These are phyloP conservation scores for Cheirogaleus medius DNA, from an alignment of 2,113 vertebrate species.

Conservation along the genomic window DNA sequence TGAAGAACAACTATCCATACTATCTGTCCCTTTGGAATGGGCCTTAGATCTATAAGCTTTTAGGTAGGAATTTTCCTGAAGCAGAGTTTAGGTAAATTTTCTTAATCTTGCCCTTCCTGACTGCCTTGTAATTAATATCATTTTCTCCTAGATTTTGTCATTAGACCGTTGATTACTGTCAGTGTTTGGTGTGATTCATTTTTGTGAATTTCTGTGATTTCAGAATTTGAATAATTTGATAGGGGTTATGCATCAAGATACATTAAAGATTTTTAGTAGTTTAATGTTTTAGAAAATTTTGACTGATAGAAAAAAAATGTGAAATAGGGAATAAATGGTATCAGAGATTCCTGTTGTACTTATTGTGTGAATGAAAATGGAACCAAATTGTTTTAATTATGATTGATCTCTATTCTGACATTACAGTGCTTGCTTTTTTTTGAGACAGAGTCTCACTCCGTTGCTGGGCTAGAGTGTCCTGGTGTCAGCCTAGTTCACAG, in stretches of 20 bases:
- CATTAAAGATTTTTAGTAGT: background rate
- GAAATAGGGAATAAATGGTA: background rate
- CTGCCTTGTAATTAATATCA: background rate
- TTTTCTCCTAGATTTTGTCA: background rate
- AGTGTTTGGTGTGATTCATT: background rate
- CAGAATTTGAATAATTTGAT: background rate
- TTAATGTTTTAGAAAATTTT: background rate
- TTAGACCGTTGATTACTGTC: background rate
- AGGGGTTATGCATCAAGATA: background rate
- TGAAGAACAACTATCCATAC: background rate
- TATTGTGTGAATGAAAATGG: background rate
- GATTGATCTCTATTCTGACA: background rate
- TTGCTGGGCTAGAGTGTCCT: too few species aligned
- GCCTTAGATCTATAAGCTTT: background rate
- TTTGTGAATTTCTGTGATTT: background rate
- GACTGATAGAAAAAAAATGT: background rate
- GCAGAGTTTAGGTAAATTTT: background rate
- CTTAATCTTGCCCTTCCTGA: background rate
- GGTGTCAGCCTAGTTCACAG: too few species aligned
- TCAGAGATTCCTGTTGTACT: background rate
- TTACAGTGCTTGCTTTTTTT: background rate
- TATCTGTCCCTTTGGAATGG: background rate
- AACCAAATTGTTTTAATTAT: background rate
- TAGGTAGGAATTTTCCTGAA: background rate
- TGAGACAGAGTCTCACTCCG: too few species aligned